Percentiles rank a stretch among this genome's conserved stretches.
These are phyloP conservation scores for Aphodius sticticus DNA, from an alignment of 2,888 invertebrate species.

Conservation along the genomic window DNA sequence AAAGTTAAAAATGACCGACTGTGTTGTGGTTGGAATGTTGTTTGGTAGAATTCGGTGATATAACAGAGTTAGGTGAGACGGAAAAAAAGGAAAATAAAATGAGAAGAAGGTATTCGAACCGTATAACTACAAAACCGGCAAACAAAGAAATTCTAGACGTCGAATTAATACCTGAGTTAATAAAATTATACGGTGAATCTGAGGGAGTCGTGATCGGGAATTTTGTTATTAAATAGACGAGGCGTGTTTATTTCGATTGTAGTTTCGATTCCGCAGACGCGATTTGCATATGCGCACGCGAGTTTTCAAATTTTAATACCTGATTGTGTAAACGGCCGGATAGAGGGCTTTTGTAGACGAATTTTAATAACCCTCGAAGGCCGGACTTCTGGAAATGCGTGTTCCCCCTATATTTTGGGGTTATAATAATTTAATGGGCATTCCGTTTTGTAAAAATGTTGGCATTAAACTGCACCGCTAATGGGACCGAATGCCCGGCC, in stretches of 20 bases:
- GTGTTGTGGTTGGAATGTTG: background rate
- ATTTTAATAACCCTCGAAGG: conserved; percentile 30
- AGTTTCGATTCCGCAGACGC: conserved; percentile 21
- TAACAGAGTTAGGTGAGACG: background rate
- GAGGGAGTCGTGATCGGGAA: conserved; percentile 28
- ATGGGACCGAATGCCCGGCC: conserved; percentile 26
- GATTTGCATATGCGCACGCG: conserved; percentile 30
- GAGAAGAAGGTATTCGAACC: background rate
- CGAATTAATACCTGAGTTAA: conserved; percentile 32
- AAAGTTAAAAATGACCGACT: background rate
- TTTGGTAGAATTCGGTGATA: background rate
- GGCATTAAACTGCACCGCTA: conserved; percentile 32
- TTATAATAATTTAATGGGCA: conserved; percentile 43
- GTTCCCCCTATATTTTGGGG: conserved; percentile 38
- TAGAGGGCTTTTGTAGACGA: conserved; percentile 26
- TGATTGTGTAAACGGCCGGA: conserved; percentile 26
- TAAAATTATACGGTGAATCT: conserved; percentile 33
- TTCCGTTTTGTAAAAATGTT: conserved; percentile 38
- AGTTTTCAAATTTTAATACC: conserved; percentile 32
- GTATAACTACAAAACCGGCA: background rate
- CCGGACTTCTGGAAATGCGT: conserved; percentile 35
- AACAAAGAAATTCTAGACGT: conserved; percentile 26
- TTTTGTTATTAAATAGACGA: conserved; percentile 30
- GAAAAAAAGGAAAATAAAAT: background rate
- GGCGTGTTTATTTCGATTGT: conserved; percentile 30